These are phyloP conservation scores for Clarias fuscus DNA, from an alignment of 2,797 vertebrate species.

Conservation along the genomic window DNA sequence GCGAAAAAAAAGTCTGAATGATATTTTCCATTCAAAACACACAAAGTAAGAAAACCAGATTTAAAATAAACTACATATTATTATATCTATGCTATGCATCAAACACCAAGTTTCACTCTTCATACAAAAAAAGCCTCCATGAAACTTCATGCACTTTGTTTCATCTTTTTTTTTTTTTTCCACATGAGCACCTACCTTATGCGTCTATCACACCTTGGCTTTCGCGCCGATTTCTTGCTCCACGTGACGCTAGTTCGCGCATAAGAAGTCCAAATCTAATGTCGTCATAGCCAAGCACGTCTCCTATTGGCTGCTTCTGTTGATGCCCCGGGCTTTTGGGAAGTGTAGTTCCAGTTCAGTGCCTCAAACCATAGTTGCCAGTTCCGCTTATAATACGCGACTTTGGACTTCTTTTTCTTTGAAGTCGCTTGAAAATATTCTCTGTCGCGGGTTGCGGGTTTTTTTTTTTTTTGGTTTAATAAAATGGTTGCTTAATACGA, in stretches of 20 bases:
- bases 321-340: constrained; percentile 40
- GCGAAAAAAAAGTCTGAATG: background rate
- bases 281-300: constrained; percentile 58
- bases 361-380: no score
- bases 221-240: constrained; percentile 57
- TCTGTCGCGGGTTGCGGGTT: no score
- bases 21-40: background rate
- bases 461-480: no score
- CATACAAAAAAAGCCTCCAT: background rate
- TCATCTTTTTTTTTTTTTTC: background rate
- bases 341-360: constrained; percentile 59
- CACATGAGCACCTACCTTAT: constrained; percentile 65
- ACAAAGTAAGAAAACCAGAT: no score
- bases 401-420: no score
- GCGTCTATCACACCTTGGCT: constrained; percentile 23
- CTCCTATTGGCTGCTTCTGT: constrained; percentile 57
- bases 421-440: no score
- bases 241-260: constrained; percentile 42
- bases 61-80: no score
- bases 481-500: no score
- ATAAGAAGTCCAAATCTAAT: constrained; percentile 66
- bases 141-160: background rate
- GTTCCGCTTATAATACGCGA: no score
- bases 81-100: background rate
- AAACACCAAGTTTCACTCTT: background rate